Base-by-base conservation (phyloP, 2,888 invertebrate genomes). In the Elegia similella region DNA sequence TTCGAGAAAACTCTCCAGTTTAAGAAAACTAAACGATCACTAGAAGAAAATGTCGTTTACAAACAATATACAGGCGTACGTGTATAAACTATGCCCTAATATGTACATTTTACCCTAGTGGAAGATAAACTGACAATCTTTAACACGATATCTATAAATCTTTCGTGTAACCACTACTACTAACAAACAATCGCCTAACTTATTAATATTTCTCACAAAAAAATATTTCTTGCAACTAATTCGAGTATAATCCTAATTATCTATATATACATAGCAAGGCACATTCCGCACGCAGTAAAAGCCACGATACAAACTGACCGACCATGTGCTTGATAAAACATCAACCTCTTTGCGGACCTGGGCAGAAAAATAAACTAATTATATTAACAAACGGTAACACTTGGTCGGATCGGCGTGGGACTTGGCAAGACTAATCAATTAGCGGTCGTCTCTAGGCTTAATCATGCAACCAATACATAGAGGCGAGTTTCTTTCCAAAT, bases 121-220 rank as follows among this genome's bases (percentile, higher is more conserved):
- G 91, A 91, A 91, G 91, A 91, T 90, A 90, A 89, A 90, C 89
- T 90, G 88, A 88, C 81, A 88, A 88, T 82, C 89, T 90, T 89
- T 89, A 89, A 90, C 89, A 88, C 85, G 88, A 86, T 86, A 84
- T 76, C 82, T 83, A 77, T 78, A 80, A 77, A 77, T 80, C 76
- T 79, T 74, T 82, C 82, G 82, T 82, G 84, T 84, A 64, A 80
- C 77, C 73, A 75, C 82, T 87, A 84, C 79, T 78, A 82, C 83
- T 80, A 88, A 86, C 84, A 84, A 86, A 88, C 74, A 75, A 77
- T 63, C 78, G 84, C 86, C 80, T 76, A 57, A 61, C 58, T 61
- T 61, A 61, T 61, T 82, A 84, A 86, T 86, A 87, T 86, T 84
- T 87, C 81, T 87, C 84, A 88, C 86, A 86, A 88, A 89, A 82